phyloP scores from a whole-genome alignment of 2,888 invertebrate species.

The Hydrotaea cyrtoneurina region DNA sequence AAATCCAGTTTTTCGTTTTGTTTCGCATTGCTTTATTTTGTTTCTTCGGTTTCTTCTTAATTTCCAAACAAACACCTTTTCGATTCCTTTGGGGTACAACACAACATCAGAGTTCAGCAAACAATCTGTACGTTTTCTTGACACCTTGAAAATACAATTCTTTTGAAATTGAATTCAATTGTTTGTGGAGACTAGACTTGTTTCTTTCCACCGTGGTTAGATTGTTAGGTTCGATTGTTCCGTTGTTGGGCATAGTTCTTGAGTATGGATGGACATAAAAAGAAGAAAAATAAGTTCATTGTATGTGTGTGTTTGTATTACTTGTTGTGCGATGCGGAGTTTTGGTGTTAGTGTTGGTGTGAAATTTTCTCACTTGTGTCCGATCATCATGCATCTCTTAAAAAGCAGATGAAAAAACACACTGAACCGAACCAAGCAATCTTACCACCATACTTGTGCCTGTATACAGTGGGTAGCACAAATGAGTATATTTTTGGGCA shows the following conservation, averaged over 20 bases:
- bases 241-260: conserved; percentile 16
- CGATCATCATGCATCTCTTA: conserved; percentile 50
- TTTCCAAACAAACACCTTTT: conserved; percentile 38
- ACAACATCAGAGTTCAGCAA: conserved; percentile 24
- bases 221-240: conserved; percentile 57
- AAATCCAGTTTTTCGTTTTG: conserved; percentile 63
- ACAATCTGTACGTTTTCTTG: conserved; percentile 63
- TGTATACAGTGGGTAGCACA: conserved; percentile 30
- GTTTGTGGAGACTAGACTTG: conserved; percentile 48
- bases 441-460: not conserved
- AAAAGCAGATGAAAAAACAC: not conserved
- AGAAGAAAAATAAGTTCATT: conserved; percentile 42
- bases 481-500: no score
- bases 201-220: conserved; percentile 43
- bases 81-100: conserved; percentile 52
- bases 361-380: conserved; percentile 65
- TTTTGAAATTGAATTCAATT: conserved; percentile 64
- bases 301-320: conserved; percentile 28
- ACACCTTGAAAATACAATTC: conserved; percentile 62
- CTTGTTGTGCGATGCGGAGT: conserved; percentile 41
- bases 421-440: conserved; percentile 4
- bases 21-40: conserved; percentile 46
- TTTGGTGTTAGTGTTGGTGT: conserved; percentile 62
- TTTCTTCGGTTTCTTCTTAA: conserved; percentile 27
- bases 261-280: conserved; percentile 39